Evolutionary conservation across 2,888 invertebrate species (phyloP).

Genomic region (Galerucella pusilla): DNA sequence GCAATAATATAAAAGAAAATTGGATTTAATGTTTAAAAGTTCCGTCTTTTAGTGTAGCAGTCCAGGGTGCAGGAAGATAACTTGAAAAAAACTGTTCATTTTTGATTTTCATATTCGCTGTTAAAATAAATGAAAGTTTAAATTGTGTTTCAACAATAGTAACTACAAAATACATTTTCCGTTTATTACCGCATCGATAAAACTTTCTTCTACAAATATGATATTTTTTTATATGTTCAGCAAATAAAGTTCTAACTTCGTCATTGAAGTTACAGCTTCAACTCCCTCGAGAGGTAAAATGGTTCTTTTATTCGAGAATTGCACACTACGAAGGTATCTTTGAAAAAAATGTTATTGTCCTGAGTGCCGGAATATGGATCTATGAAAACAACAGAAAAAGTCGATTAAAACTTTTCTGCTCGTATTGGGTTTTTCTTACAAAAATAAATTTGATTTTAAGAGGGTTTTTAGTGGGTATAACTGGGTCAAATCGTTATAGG

Average conservation of each 20-base stretch:
- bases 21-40: no score
- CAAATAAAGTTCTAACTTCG: slow-evolving; percentile 20
- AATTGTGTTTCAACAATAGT: background rate
- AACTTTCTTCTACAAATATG: slow-evolving; percentile 17
- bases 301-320: slow-evolving; percentile 14
- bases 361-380: slow-evolving; percentile 28
- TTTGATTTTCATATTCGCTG: background rate
- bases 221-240: slow-evolving; percentile 9
- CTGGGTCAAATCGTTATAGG: slow-evolving; percentile 3
- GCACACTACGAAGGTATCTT: slow-evolving; percentile 17
- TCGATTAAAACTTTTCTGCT: slow-evolving; percentile 27
- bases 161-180: slow-evolving; percentile 10
- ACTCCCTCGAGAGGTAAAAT: slow-evolving; percentile 12
- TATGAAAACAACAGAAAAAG: slow-evolving; percentile 30
- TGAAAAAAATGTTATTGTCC: slow-evolving; percentile 26
- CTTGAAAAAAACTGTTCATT: background rate
- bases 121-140: slow-evolving; percentile 3
- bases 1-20: no score
- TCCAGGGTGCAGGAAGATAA: background rate
- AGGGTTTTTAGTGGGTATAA: slow-evolving; percentile 15
- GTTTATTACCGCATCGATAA: slow-evolving; percentile 1
- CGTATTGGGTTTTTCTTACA: slow-evolving; percentile 20
- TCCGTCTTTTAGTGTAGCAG: background rate
- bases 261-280: slow-evolving; percentile 18
- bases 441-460: slow-evolving; percentile 18